phyloP scores from a whole-genome alignment of 2,113 vertebrate species.

The Ctenomys sociabilis region DNA sequence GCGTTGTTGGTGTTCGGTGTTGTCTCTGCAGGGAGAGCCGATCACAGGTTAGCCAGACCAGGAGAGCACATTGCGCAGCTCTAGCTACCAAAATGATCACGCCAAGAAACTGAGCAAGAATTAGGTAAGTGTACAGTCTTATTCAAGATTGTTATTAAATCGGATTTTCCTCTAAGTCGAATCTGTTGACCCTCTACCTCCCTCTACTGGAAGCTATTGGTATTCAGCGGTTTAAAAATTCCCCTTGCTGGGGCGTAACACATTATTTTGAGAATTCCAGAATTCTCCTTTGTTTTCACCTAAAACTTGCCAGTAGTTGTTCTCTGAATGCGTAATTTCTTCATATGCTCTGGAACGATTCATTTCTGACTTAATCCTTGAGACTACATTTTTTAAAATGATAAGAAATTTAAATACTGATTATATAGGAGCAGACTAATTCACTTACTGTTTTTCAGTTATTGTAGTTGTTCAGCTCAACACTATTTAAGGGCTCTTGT shows the following conservation, averaged over 20 bases:
- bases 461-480: neutral
- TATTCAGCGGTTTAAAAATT: constrained; percentile 5
- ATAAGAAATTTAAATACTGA: neutral
- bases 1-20: neutral
- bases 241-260: neutral
- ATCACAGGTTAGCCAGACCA: neutral
- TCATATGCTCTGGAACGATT: neutral
- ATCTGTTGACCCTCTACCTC: constrained; percentile 80
- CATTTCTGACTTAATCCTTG: neutral
- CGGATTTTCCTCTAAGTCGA: constrained; percentile 24
- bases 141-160: neutral
- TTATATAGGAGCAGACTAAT: neutral
- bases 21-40: neutral
- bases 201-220: constrained; percentile 83
- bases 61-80: neutral
- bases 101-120: constrained; percentile 8
- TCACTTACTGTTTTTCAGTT: neutral
- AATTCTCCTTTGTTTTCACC: neutral
- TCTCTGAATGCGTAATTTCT: constrained; percentile 2
- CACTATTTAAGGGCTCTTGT: neutral
- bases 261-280: constrained; percentile 43
- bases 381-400: neutral
- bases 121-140: neutral
- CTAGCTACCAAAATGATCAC: neutral
- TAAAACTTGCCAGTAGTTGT: neutral